A percentile compares a stretch with the other conserved stretches of the same genome.
Conservation (phyloP, 2,888 invertebrate genomes). For the Hipparchia sbordonii region DNA sequence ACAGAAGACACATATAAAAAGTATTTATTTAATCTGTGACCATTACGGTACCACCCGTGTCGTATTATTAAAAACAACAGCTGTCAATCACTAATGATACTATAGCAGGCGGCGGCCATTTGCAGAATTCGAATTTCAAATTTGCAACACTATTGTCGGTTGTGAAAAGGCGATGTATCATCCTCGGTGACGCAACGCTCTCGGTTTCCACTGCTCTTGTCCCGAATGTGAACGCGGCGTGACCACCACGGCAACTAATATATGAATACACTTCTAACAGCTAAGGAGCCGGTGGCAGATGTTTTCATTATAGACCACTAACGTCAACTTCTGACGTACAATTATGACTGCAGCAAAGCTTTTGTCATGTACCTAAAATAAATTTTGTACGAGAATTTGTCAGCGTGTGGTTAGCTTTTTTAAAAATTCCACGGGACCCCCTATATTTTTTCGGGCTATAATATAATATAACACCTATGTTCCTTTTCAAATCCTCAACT, state of each 20-base stretch:
- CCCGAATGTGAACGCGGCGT: constrained; percentile 73
- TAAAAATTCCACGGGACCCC: too few relatives aligned
- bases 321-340: too few relatives aligned
- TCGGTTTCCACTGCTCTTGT: constrained; percentile 81
- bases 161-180: constrained; percentile 64
- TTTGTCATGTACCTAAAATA: too few relatives aligned
- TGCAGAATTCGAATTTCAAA: constrained; percentile 45
- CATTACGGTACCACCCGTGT: not conserved
- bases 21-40: too few relatives aligned
- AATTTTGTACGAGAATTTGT: too few relatives aligned
- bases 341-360: too few relatives aligned
- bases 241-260: constrained; percentile 67
- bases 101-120: constrained; percentile 34
- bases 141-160: constrained; percentile 52
- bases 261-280: constrained; percentile 67
- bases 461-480: too few relatives aligned
- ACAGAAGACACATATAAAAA: too few relatives aligned
- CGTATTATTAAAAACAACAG: constrained; percentile 32
- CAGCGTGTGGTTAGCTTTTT: too few relatives aligned
- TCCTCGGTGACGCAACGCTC: constrained; percentile 74
- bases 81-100: constrained; percentile 34
- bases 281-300: not conserved
- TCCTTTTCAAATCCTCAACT: too few relatives aligned
- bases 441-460: too few relatives aligned
- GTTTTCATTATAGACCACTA: not conserved